A percentile compares a stretch with the other conserved stretches of the same genome.
Conservation (phyloP, 1,140 invertebrate genomes). For the Formica selysi region DNA sequence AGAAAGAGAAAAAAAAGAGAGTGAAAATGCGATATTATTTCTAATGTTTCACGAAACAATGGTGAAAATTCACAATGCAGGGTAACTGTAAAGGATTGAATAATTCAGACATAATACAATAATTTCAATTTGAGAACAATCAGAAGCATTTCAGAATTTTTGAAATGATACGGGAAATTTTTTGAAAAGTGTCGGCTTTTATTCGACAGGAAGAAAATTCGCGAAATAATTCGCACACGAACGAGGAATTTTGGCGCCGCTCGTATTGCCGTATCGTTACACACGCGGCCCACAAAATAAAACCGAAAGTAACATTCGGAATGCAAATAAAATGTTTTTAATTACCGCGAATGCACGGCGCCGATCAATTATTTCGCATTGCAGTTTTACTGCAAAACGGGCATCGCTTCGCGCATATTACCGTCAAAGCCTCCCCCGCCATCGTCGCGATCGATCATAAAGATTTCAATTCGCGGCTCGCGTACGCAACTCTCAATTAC, state of each 20-base stretch:
- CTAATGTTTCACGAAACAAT: constrained; percentile 12
- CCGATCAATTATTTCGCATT: constrained; percentile 59
- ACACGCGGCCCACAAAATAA: constrained; percentile 22
- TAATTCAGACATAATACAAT: constrained; percentile 8
- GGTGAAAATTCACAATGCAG: neutral
- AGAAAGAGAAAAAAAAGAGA: neutral
- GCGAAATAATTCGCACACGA: neutral
- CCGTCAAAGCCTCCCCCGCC: neutral
- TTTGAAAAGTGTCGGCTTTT: neutral
- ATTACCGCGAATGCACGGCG: constrained; percentile 50
- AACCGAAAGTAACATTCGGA: constrained; percentile 54
- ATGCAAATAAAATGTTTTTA: constrained; percentile 62
- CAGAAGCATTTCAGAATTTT: constrained; percentile 11
- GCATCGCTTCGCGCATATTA: constrained; percentile 40
- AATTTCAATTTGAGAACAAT: constrained; percentile 3
- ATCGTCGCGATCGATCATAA: constrained; percentile 48
- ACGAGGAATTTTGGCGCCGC: constrained; percentile 23
- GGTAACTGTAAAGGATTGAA: neutral
- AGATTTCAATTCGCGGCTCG: constrained; percentile 48
- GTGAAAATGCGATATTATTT: neutral
- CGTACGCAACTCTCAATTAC: constrained; percentile 31
- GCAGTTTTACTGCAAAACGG: constrained; percentile 47
- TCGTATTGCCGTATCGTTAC: neutral
- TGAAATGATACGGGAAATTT: neutral
- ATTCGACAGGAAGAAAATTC: neutral